Percentiles rank a stretch among this genome's conserved stretches.
Evolutionary conservation across 2,888 invertebrate species (phyloP).

Genomic region (Ecliptopera silaceata): DNA sequence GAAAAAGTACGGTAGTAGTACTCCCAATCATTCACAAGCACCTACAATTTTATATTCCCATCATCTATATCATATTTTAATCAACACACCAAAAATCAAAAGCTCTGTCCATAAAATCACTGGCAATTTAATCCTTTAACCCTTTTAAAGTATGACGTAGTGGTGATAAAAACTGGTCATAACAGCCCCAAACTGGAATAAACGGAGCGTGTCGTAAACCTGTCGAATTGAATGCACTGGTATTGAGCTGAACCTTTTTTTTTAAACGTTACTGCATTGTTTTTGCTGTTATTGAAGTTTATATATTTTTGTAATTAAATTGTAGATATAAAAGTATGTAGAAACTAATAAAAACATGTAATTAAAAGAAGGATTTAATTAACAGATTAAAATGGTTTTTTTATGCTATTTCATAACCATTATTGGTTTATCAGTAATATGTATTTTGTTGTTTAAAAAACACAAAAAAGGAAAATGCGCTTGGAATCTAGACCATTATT

Average conservation of each 20-base stretch:
- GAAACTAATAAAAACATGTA: too few relatives aligned
- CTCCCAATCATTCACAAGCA: too few relatives aligned
- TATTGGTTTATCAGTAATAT: too few relatives aligned
- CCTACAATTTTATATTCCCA: background rate
- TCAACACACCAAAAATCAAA: conserved; percentile 18
- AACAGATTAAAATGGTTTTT: too few relatives aligned
- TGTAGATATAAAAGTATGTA: too few relatives aligned
- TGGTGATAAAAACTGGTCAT: conserved; percentile 72
- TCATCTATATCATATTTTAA: conserved; percentile 10
- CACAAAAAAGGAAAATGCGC: too few relatives aligned
- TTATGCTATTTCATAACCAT: too few relatives aligned
- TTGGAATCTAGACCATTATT: too few relatives aligned
- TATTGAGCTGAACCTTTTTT: conserved; percentile 43
- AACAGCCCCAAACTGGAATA: conserved; percentile 69
- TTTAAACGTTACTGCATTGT: conserved; percentile 8
- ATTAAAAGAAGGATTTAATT: too few relatives aligned
- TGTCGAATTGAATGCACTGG: conserved; percentile 67
- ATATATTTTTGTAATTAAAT: background rate
- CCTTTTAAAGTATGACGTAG: conserved; percentile 72
- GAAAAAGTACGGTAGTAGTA: too few relatives aligned
- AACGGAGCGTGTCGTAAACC: conserved; percentile 69
- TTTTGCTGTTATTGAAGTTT: conserved; percentile 9
- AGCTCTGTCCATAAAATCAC: conserved; percentile 12
- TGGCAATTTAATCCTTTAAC: conserved; percentile 45
- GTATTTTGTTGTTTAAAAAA: too few relatives aligned